phyloP scores from a whole-genome alignment of 2,113 vertebrate genomes.

The Aphelocoma coerulescens region DNA sequence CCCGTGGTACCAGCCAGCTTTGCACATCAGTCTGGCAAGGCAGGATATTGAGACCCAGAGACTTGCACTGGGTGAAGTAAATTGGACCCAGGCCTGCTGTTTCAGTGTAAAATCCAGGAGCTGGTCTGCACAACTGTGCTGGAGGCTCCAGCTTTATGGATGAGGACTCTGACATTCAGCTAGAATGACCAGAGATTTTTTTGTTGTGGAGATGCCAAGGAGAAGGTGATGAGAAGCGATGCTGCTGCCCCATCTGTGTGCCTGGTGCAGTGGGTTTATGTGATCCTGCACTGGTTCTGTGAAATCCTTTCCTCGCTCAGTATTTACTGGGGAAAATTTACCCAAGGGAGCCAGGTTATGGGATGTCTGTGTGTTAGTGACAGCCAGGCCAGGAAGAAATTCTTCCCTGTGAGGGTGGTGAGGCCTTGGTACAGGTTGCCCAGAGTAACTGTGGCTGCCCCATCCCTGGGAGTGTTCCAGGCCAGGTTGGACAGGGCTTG shows the following conservation, averaged over 20 bases:
- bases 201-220: background rate
- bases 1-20: background rate
- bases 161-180: background rate
- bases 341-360: background rate
- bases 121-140: background rate
- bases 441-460: background rate
- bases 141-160: background rate
- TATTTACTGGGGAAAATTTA: background rate
- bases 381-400: background rate
- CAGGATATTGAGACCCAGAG: background rate
- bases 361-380: background rate
- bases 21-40: background rate
- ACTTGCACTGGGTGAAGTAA: background rate
- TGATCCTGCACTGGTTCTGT: background rate
- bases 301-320: background rate
- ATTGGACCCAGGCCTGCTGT: background rate
- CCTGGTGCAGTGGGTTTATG: background rate
- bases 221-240: background rate
- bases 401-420: background rate
- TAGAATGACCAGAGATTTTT: background rate
- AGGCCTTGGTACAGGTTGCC: background rate
- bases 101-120: background rate
- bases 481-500: rapidly evolving
- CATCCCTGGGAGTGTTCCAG: background rate
- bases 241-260: background rate